Conservation (phyloP, 2,888 invertebrate species). For the Bembecia ichneumoniformis region DNA sequence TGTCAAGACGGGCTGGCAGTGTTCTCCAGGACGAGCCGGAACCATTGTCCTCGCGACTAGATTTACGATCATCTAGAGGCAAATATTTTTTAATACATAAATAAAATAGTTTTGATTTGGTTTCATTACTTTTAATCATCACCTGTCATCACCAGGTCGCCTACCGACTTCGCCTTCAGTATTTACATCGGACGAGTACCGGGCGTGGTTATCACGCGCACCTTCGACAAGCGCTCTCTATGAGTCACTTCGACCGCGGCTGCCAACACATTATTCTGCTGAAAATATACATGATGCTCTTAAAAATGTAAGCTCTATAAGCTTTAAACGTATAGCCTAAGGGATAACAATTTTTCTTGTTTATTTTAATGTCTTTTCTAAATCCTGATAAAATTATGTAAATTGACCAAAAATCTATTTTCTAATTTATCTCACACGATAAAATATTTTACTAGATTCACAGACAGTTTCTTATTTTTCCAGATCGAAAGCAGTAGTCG, state of each 20-base stretch:
- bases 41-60: conserved; percentile 59
- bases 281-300: conserved; percentile 91
- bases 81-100: conserved; percentile 2
- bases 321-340: no score
- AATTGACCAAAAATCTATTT: no score
- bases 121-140: neutral
- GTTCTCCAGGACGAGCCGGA: conserved; percentile 64
- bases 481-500: conserved; percentile 75
- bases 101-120: neutral
- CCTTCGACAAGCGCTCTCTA: conserved; percentile 94
- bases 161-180: conserved; percentile 71
- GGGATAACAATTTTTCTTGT: no score
- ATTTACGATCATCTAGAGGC: conserved; percentile 69
- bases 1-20: conserved; percentile 57
- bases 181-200: conserved; percentile 93
- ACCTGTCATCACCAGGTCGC: conserved; percentile 35
- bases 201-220: conserved; percentile 91
- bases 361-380: no score
- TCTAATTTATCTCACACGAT: no score
- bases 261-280: conserved; percentile 86
- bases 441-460: no score
- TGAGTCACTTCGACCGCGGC: conserved; percentile 88
- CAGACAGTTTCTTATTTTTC: conserved; percentile 2
- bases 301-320: conserved; percentile 80
- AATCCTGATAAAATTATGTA: no score